Evolutionary conservation across 2,888 invertebrate genomes (phyloP), one percentile per base, ranked within the genome.

Genomic region (Neoascia interrupta): DNA sequence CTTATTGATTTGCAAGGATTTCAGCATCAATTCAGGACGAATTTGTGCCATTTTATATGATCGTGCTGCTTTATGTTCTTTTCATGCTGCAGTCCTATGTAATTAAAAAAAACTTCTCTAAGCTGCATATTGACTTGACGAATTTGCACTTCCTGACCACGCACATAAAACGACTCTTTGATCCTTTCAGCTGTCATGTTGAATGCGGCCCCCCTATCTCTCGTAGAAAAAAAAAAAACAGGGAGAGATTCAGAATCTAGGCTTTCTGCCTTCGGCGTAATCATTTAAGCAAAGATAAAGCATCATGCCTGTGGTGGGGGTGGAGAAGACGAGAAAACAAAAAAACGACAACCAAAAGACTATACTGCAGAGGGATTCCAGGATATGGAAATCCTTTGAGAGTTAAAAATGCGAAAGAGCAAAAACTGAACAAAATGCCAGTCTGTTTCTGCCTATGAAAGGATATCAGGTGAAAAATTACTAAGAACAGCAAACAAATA

Each of bases 391-490:
- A 53, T 64, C 64, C 76, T 72, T 72, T 76, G 72, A 76, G 45
- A 72, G 58, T 58, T 72, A 51, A 76, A 76, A 76, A 64, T 58
- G 56, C 63, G 63, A 76, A 63, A 61, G 34, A 70, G 66, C 47
- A 36, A 19, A 16, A 61, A 36, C 31, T 39, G 28, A 51, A 58
- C 34, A 34, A 11, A 15, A 37, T 15, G 31, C 36, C 18, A 43
- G 21, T 13, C 56, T 60, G 43, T 53, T 45, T 51, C 49, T 64
- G 72, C 70, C 72, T 64, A 26, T 60, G 51, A 79, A 79, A 61
- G 73, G 66, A 79, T 79, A 73, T 68, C 73, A 79, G 79, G 79
- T 79, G 73, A 73, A 79, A 79, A 76, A 72, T 76, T 79, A 79
- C 79, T 73, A 54, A 79, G 66, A 68, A 73, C 66, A 66, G 66